A percentile compares a stretch with the other conserved stretches of the same genome.
Conservation (phyloP, 1,140 invertebrate genomes). For the Pinna nobilis region DNA sequence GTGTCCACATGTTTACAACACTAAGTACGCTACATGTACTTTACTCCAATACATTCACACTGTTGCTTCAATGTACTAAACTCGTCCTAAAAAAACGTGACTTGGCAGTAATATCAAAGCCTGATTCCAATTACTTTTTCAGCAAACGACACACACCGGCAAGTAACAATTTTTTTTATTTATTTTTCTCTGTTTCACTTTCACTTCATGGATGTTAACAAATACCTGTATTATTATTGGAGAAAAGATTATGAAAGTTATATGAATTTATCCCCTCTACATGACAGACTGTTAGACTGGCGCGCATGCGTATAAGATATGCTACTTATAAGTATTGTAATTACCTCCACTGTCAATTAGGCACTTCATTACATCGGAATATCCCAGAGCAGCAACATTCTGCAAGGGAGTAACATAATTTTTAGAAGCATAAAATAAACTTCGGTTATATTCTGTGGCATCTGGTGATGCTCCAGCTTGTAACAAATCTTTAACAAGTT, state of each 20-base stretch:
- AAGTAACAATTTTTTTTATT: no score
- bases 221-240: no score
- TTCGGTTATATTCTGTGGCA: slow-evolving; percentile 67
- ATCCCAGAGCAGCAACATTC: slow-evolving; percentile 49
- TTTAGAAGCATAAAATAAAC: slow-evolving; percentile 70
- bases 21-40: no score
- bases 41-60: no score
- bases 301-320: background rate
- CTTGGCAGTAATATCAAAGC: no score
- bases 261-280: background rate
- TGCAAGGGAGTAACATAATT: slow-evolving; percentile 71
- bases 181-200: no score
- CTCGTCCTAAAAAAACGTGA: no score
- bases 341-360: slow-evolving; percentile 62
- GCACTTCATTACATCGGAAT: slow-evolving; percentile 45
- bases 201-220: no score
- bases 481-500: slow-evolving; percentile 47
- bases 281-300: background rate
- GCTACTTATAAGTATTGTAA: background rate
- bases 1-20: no score
- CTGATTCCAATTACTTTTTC: no score
- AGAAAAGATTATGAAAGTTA: background rate
- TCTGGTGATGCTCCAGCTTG: slow-evolving; percentile 63
- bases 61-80: no score
- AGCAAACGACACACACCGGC: no score